Base-by-base conservation (phyloP, 1,140 invertebrate species). In the Drosophila elegans region DNA sequence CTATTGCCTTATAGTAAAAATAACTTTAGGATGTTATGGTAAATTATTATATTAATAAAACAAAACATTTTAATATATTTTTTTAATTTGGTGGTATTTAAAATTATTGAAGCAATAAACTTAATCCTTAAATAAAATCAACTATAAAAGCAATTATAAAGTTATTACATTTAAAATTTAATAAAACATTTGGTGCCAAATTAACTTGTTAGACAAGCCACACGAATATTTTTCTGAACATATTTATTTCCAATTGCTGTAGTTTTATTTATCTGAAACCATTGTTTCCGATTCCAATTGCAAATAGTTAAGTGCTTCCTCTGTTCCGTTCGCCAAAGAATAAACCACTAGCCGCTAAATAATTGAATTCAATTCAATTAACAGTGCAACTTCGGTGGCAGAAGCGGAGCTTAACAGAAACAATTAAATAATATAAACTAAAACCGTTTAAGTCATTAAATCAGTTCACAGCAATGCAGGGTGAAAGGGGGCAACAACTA, bases 281-380 rank as follows among this genome's bases (percentile, higher is more conserved):
- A 13, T 12, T 10, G 21, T 34, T 71, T 71, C 67, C 67, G 64
- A n/a, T 71, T 56, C n/a, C 5, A 3, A 48, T 67, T 45, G 7
- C 5, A 29, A 51, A 52, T 52, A 9, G 61, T 36, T 46, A 5
- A 68, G 32, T 44, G 46, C 64, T 42, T 51, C n/a, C 3, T 16
- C 21, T 41, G 32, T 3, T 42, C 2, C 27, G 29, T 4, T 10
- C 4, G 16, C 54, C 45, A 61, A 38, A 32, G 25, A 61, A 36
- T 13, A 27, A 67, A 41, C 29, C 34, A 51, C 66, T 45, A 51
- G 66, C 66, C 67, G 56, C 79, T 88, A 62, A 82, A 88, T 88
- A 67, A 86, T 88, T 86, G 51, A 88, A 86, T 73, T 88, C 59
- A 86, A 86, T 86, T 86, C 59, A 86, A 86, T 86, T 86, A 88